Percentiles rank a stretch among this genome's conserved stretches.
Conservation (phyloP, 2,113 vertebrate genomes). For the Cyprinodon brontotheroides region DNA sequence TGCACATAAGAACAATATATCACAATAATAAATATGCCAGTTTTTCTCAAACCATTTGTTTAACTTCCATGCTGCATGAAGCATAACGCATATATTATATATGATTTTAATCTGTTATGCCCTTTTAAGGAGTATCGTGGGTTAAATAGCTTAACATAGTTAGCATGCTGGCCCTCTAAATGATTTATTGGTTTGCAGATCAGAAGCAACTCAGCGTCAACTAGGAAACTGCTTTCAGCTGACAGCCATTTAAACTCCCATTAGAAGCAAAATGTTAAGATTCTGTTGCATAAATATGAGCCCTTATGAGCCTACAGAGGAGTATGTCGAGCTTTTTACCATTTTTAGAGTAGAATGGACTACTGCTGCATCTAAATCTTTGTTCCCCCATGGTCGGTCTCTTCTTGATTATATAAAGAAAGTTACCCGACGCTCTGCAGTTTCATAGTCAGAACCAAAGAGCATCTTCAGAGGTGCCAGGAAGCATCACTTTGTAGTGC, state of each 20-base stretch:
- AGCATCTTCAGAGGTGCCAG: constrained; percentile 42
- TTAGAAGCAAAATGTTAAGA: constrained; percentile 4
- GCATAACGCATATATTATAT: too few relatives aligned
- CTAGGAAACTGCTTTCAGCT: neutral
- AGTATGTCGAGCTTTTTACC: constrained; percentile 1
- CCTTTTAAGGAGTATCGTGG: neutral
- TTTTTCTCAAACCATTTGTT: too few relatives aligned
- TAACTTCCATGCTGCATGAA: too few relatives aligned
- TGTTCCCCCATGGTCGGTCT: constrained; percentile 26
- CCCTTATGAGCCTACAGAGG: neutral
- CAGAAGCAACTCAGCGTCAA: neutral
- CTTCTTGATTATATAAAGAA: constrained; percentile 38
- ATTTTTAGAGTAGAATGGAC: neutral
- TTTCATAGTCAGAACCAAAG: constrained; percentile 41
- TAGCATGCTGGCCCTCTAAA: neutral
- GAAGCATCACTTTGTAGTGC: constrained; percentile 59
- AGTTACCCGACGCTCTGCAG: constrained; percentile 19
- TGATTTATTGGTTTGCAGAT: neutral
- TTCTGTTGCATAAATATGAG: constrained; percentile 1
- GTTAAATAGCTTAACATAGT: neutral
- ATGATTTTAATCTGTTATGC: neutral
- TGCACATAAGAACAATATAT: too few relatives aligned
- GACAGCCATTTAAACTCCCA: neutral
- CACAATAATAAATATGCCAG: too few relatives aligned
- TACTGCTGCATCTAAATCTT: neutral